Evolutionary conservation across 2,113 vertebrate species (phyloP).

Genomic region (Calidris pygmaea): DNA sequence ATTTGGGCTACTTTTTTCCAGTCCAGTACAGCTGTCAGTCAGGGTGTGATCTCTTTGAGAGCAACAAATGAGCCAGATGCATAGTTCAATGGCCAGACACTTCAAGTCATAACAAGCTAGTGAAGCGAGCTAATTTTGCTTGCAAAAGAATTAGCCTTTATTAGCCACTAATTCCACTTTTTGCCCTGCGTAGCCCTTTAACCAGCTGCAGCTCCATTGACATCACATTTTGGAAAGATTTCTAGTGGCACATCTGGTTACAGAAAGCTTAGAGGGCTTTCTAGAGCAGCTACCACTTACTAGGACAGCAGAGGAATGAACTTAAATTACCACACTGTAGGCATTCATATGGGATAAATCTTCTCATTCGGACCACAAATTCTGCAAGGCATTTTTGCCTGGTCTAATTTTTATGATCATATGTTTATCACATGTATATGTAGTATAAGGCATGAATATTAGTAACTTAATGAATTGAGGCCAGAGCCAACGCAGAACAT

Average conservation of each 20-base stretch:
- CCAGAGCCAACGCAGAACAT: neutral
- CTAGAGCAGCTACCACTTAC: neutral
- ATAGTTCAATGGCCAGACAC: conserved; percentile 64
- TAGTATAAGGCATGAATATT: neutral
- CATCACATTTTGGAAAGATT: conserved; percentile 57
- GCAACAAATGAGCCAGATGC: conserved; percentile 71
- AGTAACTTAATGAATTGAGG: neutral
- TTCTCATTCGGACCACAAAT: neutral
- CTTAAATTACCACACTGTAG: neutral
- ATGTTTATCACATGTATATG: neutral
- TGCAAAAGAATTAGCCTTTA: conserved; percentile 73
- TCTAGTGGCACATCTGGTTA: conserved; percentile 39
- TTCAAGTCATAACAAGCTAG: conserved; percentile 75
- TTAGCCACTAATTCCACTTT: conserved; percentile 67
- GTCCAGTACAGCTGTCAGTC: conserved; percentile 52
- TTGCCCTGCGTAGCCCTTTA: conserved; percentile 50
- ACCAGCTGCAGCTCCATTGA: conserved; percentile 63
- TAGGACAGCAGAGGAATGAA: neutral
- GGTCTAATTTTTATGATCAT: neutral
- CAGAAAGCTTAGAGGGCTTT: conserved; percentile 34
- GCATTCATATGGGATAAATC: neutral
- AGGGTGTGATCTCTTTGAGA: conserved; percentile 57
- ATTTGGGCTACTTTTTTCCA: conserved; percentile 53
- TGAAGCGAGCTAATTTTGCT: conserved; percentile 71
- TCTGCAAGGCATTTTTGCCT: neutral